Evolutionary conservation across 2,888 invertebrate genomes (phyloP).

Genomic region (Drosophila algonquin): DNA sequence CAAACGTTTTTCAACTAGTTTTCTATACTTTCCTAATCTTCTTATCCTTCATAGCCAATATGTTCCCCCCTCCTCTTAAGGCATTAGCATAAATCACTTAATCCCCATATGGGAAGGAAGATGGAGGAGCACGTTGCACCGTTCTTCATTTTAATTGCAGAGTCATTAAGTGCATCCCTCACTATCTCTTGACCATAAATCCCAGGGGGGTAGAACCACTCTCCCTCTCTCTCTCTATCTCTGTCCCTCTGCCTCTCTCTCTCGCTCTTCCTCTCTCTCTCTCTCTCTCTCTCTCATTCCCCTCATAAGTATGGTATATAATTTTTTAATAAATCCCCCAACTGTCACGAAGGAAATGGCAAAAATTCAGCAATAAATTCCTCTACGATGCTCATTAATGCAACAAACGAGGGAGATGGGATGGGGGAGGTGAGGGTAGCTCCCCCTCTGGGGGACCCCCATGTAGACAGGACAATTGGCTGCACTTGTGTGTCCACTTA

Average conservation of each 20-base stretch:
- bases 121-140: slow-evolving; percentile 15
- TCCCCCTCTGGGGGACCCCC: slow-evolving; percentile 1
- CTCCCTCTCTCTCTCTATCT: not conserved
- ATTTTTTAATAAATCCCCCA: slow-evolving; percentile 46
- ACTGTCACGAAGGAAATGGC: slow-evolving; percentile 43
- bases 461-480: slow-evolving; percentile 51
- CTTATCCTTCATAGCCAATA: not conserved
- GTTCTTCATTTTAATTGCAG: slow-evolving; percentile 34
- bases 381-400: slow-evolving; percentile 63
- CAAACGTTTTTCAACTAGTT: not conserved
- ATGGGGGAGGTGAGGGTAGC: too few relatives aligned
- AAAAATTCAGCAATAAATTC: slow-evolving; percentile 59
- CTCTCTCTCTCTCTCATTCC: slow-evolving; percentile 27
- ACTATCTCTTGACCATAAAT: slow-evolving; percentile 48
- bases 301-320: slow-evolving; percentile 39
- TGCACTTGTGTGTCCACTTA: slow-evolving; percentile 66
- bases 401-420: slow-evolving; percentile 22
- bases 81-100: slow-evolving; percentile 12
- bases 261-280: too few relatives aligned
- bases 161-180: slow-evolving; percentile 52
- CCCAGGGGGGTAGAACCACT: slow-evolving; percentile 9
- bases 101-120: not conserved
- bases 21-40: not conserved
- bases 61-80: not conserved
- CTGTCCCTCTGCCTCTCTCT: slow-evolving; percentile 14